Evolutionary conservation across 1,140 invertebrate species (phyloP), one percentile per base, ranked within the genome.

Genomic region (Stegodyphus mimosarum): DNA sequence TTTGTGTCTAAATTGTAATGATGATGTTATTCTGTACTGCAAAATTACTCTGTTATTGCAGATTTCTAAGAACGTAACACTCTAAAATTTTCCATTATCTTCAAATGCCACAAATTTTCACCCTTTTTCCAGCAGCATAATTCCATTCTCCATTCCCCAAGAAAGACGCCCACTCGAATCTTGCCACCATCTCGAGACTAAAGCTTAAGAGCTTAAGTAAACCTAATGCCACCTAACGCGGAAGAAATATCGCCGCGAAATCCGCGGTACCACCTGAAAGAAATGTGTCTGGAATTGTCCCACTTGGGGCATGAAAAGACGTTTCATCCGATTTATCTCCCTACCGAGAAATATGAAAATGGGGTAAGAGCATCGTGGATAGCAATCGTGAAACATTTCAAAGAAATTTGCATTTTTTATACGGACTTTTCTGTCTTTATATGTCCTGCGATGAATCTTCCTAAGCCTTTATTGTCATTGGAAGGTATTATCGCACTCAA

Each of bases 341-440:
- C 33, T 49, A 77, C 63, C 67, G 63, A 17, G 48, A 77, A 77
- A 77, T 18, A 77, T 66, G n/a, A 66, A 77, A 13, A 75, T 33
- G 50, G 17, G 48, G n/a, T 7, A 55, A 77, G 52, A 67, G 18
- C 50, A 77, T 6, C 53, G 17, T 49, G 33, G 48, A 50, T 50
- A 66, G 75, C 75, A 77, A 77, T 77, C 60, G 75, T 13, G 48
- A 77, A 77, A 77, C 75, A 77, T 77, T 75, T 75, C 55, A 13
- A 75, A 63, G 63, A 55, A 75, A 75, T 75, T 67, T 67, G 63
- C 49, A 66, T 67, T 67, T 77, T 77, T 77, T 77, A 67, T 77
- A 63, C 60, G n/a, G 51, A 18, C 18, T 7, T 49, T 64, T 77
- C 53, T 77, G 15, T 77, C 64, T 66, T 64, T 49, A 7, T 15